These are phyloP conservation scores for Crocallis elinguaria DNA, from an alignment of 2,888 invertebrate species.

Conservation along the genomic window DNA sequence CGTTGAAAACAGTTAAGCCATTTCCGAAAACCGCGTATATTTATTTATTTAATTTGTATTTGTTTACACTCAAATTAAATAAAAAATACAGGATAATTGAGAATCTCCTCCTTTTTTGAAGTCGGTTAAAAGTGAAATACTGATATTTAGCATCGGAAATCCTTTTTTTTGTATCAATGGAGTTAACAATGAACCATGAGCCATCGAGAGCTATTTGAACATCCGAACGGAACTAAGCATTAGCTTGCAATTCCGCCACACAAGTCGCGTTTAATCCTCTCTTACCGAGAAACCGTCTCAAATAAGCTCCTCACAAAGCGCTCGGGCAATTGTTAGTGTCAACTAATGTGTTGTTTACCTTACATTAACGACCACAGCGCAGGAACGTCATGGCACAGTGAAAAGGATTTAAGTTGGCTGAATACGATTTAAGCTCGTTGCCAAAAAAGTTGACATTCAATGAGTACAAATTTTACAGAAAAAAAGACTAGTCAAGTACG, in stretches of 20 bases:
- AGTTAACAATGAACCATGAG: constrained; percentile 1
- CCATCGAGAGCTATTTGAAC: constrained; percentile 43
- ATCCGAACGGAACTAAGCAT: constrained; percentile 64
- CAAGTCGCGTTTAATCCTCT: constrained; percentile 67
- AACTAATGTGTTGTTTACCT: constrained; percentile 75
- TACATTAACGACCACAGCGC: constrained; percentile 62
- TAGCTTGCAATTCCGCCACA: constrained; percentile 64
- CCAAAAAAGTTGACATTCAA: constrained; percentile 2
- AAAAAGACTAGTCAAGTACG: no score
- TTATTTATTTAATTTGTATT: no score
- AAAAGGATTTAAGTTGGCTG: constrained; percentile 26
- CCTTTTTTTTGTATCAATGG: no score
- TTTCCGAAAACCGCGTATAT: no score
- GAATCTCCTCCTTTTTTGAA: no score
- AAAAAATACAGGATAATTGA: no score
- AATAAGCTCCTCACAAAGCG: constrained; percentile 58
- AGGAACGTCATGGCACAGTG: constrained; percentile 47
- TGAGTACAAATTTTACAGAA: neutral
- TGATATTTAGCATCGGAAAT: no score
- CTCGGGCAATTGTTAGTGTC: constrained; percentile 68
- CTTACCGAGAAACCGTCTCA: constrained; percentile 71
- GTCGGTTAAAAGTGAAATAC: no score
- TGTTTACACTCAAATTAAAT: no score
- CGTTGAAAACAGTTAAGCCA: no score
- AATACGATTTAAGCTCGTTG: constrained; percentile 18